Base-by-base conservation (phyloP, 2,113 vertebrate genomes). In the Channa maculata region DNA sequence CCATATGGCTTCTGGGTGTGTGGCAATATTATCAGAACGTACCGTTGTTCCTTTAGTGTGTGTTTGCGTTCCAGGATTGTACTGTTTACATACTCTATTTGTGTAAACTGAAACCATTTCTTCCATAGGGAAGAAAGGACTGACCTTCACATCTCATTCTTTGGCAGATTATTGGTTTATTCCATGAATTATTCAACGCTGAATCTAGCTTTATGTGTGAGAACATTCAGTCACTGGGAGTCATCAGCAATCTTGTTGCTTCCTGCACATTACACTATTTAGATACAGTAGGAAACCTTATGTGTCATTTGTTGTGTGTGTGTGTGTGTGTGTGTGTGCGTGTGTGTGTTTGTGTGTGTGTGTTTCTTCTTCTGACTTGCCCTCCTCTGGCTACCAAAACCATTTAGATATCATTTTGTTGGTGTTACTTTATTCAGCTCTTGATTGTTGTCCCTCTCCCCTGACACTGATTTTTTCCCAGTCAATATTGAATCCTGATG, bases 1-100 rank as follows among this genome's bases (percentile, higher is more conserved):
- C 65, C 86, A 81, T 80, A 86, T 90, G 90, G 79, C 60, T 86
- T 15, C 53, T 77, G 77, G 58, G 12, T 88, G 79, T 83, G 65
- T 75, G 58, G 75, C 73, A 64, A 62, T 73, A 75, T n/a, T 55
- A 83, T 66, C 50, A 43, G 61, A 67, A 77, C 52, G 24, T 45
- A 48, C 58, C 72, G 62, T 33, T 46, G 34, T 65, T 33, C 44
- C 8, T 59, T 60, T 79, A 41, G 15, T 45, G 2, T 55, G 53
- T 69, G 13, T 43, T 34, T 37, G 60, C 53, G 60, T 14, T 24
- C 55, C 57, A 52, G 46, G 53, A 53, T 4, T 57, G 39, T 38
- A 61, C 62, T 58, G 6, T 34, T 41, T 12, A 43, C 8, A 15
- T 7, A 24, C 24, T 24, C 24, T 55, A 39, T 55, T 2, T 63